phyloP scores from a whole-genome alignment of 2,113 vertebrate species.

The Brachypteracias leptosomus region DNA sequence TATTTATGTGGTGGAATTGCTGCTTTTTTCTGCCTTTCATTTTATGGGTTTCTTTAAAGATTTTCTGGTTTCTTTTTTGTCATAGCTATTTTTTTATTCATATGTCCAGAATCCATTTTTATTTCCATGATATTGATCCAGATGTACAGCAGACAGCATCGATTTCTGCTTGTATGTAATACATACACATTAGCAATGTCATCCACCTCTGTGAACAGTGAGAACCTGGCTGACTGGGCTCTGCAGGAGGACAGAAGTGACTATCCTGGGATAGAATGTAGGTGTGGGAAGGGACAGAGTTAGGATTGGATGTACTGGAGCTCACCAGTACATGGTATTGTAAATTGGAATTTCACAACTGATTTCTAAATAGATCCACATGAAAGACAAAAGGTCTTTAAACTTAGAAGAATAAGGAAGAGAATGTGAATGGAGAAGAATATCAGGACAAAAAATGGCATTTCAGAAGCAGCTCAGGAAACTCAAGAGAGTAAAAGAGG shows the following conservation, averaged over 20 bases:
- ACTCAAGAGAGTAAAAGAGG: background rate
- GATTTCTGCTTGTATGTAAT: slow-evolving; percentile 26
- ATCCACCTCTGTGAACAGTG: background rate
- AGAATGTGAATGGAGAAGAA: background rate
- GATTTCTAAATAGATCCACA: background rate
- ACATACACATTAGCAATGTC: background rate
- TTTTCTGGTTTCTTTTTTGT: slow-evolving; percentile 12
- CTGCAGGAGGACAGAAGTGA: background rate
- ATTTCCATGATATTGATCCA: slow-evolving; percentile 36
- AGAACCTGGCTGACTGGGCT: background rate
- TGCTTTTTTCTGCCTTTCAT: background rate
- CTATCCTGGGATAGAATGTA: background rate
- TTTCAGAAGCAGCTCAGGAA: background rate
- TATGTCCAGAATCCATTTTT: slow-evolving; percentile 31
- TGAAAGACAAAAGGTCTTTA: background rate
- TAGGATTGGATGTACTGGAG: background rate
- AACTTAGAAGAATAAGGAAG: background rate
- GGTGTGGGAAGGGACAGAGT: background rate
- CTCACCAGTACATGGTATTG: background rate
- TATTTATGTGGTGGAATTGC: background rate
- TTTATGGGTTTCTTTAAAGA: slow-evolving; percentile 33
- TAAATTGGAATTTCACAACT: background rate
- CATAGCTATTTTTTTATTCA: background rate
- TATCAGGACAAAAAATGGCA: background rate
- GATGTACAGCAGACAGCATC: slow-evolving; percentile 4